These are phyloP conservation scores for Elgonia sp. DNA, from an alignment of 2,888 invertebrate genomes.

Conservation along the genomic window DNA sequence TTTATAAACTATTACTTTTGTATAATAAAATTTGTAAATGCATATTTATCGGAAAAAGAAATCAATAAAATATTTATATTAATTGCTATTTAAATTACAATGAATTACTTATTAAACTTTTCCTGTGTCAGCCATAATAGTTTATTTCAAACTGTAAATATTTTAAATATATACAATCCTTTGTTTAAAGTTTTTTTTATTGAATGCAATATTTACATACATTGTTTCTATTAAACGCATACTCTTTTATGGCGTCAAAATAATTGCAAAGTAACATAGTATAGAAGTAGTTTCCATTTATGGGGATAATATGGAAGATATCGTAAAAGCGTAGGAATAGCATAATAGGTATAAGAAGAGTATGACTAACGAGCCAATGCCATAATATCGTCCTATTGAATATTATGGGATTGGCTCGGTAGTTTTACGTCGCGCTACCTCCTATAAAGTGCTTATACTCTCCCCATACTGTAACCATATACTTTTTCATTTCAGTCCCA, in stretches of 20 bases:
- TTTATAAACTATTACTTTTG: no score
- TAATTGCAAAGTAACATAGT: background rate
- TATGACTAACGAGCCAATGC: slow-evolving; percentile 42
- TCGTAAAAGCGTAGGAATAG: slow-evolving; percentile 17
- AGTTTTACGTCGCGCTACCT: slow-evolving; percentile 17
- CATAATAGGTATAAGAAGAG: slow-evolving; percentile 49
- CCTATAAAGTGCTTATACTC: slow-evolving; percentile 18
- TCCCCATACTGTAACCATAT: slow-evolving; percentile 32
- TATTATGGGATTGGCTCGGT: slow-evolving; percentile 53
- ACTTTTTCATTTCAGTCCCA: slow-evolving; percentile 23
- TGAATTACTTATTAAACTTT: no score
- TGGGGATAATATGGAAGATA: slow-evolving; percentile 13
- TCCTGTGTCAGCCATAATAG: no score
- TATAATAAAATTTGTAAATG: no score
- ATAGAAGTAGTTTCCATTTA: background rate
- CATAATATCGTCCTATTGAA: slow-evolving; percentile 23
- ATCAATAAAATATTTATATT: no score
- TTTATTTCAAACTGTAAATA: no score
- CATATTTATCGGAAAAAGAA: no score
- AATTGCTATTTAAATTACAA: no score
- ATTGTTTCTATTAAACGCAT: background rate
- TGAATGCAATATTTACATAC: no score
- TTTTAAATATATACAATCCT: no score
- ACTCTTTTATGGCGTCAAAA: background rate
- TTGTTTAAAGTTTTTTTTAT: no score